These are phyloP conservation scores for Phoxinus dragarum DNA, from an alignment of 2,797 vertebrate genomes.

Conservation along the genomic window DNA sequence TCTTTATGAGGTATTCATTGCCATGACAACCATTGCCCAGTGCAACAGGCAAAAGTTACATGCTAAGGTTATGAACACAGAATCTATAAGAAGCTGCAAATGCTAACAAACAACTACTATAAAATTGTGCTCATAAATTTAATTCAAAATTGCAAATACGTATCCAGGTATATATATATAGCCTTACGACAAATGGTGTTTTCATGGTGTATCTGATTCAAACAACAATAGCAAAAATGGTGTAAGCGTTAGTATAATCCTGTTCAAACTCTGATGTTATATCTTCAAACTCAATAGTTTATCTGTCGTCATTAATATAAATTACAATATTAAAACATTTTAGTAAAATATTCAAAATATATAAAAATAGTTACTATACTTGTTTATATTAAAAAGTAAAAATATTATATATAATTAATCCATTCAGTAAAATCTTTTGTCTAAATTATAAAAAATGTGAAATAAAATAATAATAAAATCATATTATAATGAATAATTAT, in stretches of 20 bases:
- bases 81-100: neutral
- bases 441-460: neutral
- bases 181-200: neutral
- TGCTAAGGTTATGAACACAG: constrained; percentile 55
- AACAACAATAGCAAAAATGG: neutral
- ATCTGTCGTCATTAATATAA: neutral
- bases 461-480: neutral
- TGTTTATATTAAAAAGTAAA: neutral
- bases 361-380: too few relatives aligned
- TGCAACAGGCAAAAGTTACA: constrained; percentile 67
- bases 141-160: neutral
- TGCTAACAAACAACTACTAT: neutral
- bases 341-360: neutral
- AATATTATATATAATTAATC: neutral
- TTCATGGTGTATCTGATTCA: neutral
- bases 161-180: neutral
- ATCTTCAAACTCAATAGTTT: neutral
- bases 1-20: constrained; percentile 66
- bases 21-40: constrained; percentile 71
- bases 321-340: neutral
- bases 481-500: too few relatives aligned
- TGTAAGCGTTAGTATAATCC: neutral
- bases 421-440: neutral
- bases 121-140: neutral
- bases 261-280: neutral